A percentile compares a stretch with the other conserved stretches of the same genome.
These are phyloP conservation scores for Pandion haliaetus DNA, from an alignment of 2,113 vertebrate species.

Conservation along the genomic window DNA sequence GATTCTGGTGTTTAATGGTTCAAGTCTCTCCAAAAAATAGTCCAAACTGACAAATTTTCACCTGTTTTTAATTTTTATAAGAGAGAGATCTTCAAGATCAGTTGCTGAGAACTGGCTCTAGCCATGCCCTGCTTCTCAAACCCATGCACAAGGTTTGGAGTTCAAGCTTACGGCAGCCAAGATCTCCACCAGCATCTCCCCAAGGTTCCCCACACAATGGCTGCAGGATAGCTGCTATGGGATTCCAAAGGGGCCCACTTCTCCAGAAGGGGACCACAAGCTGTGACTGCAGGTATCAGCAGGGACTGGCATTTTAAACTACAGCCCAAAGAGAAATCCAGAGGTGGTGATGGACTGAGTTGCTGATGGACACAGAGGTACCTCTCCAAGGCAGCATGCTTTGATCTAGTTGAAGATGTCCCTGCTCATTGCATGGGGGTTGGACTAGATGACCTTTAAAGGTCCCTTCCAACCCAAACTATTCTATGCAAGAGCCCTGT, in stretches of 20 bases:
- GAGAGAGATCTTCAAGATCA: background rate
- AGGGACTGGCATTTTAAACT: background rate
- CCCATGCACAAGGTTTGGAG: background rate
- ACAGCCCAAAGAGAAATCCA: background rate
- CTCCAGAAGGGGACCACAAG: background rate
- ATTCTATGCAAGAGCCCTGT: background rate
- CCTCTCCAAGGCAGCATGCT: background rate
- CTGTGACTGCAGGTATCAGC: background rate
- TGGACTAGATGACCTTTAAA: background rate
- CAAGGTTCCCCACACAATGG: fast-evolving
- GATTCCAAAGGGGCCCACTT: background rate
- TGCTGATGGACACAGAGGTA: background rate
- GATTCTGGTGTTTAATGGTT: background rate
- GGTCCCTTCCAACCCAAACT: background rate
- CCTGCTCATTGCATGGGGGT: background rate
- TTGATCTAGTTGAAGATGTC: background rate
- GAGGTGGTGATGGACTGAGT: background rate
- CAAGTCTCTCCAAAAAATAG: background rate
- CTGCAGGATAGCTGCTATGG: background rate
- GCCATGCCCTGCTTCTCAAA: background rate
- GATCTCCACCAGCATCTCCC: background rate
- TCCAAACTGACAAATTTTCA: background rate
- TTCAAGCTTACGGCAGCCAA: background rate
- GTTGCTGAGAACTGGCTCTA: background rate
- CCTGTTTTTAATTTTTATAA: background rate